A percentile compares a stretch with the other conserved stretches of the same genome.
Evolutionary conservation across 2,888 invertebrate genomes (phyloP).

Genomic region (Morpho helenor): DNA sequence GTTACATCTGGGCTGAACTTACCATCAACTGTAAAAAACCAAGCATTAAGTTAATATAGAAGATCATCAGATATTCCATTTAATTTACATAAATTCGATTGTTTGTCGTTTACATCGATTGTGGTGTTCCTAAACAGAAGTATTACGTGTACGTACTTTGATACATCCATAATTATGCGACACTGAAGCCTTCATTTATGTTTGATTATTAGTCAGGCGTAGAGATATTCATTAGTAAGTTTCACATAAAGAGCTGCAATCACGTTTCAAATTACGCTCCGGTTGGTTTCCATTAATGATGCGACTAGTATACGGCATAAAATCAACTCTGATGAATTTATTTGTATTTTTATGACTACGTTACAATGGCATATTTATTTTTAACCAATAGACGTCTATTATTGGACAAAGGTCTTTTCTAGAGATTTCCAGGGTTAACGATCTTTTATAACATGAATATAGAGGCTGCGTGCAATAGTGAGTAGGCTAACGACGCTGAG

Average conservation of each 20-base stretch:
- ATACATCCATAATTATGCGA: conserved; percentile 1
- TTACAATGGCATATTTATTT: too few species aligned
- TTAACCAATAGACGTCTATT: too few species aligned
- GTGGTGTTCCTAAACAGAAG: background rate
- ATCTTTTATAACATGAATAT: too few species aligned
- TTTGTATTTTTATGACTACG: too few species aligned
- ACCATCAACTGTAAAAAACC: conserved; percentile 32
- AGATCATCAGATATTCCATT: background rate
- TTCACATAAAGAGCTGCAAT: conserved; percentile 4
- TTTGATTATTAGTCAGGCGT: background rate
- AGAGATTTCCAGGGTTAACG: too few species aligned
- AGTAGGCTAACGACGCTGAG: too few species aligned
- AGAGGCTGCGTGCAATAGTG: too few species aligned
- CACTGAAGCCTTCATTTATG: background rate
- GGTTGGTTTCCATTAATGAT: background rate
- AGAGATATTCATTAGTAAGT: conserved; percentile 3
- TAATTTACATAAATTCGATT: too few species aligned
- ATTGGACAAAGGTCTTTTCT: too few species aligned
- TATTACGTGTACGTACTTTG: background rate
- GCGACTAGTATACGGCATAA: background rate
- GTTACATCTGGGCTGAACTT: conserved; percentile 74
- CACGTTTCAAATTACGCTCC: background rate
- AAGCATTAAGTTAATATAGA: too few species aligned
- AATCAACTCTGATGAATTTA: background rate
- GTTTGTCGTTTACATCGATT: too few species aligned